These are phyloP conservation scores for Amphibalanus amphitrite DNA, from an alignment of 1,140 invertebrate species.

Conservation along the genomic window DNA sequence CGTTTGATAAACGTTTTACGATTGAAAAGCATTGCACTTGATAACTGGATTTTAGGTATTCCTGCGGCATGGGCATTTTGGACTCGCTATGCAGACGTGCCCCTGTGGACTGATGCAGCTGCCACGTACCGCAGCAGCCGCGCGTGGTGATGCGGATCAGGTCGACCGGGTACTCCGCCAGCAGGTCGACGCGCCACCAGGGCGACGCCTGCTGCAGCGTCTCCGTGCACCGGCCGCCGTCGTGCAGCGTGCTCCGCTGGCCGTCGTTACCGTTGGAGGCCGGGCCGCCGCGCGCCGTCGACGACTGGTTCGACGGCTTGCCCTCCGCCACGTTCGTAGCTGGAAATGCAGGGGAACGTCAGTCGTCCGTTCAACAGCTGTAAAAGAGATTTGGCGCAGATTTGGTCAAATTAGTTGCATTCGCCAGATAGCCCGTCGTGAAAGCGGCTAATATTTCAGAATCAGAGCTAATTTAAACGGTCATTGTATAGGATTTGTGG, in stretches of 20 bases:
- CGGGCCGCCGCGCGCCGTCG: slow-evolving; percentile 58
- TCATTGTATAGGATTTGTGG: too few relatives aligned
- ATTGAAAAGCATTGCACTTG: too few relatives aligned
- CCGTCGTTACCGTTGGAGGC: slow-evolving; percentile 72
- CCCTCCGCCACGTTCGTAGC: slow-evolving; percentile 62
- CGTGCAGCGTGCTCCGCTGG: slow-evolving; percentile 58
- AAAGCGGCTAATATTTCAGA: too few relatives aligned
- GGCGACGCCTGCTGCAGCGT: slow-evolving; percentile 71
- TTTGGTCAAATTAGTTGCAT: too few relatives aligned
- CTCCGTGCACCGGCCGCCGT: slow-evolving; percentile 55
- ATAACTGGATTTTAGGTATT: too few relatives aligned
- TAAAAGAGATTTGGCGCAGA: too few relatives aligned
- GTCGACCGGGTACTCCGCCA: slow-evolving; percentile 60
- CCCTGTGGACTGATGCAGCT: too few relatives aligned
- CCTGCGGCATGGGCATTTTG: too few relatives aligned
- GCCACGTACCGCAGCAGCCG: slow-evolving; percentile 60
- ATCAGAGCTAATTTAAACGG: too few relatives aligned
- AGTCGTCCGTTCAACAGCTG: background rate
- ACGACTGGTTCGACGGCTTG: slow-evolving; percentile 75
- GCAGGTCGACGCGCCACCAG: slow-evolving; percentile 78
- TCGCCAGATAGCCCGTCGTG: too few relatives aligned
- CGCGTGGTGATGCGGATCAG: slow-evolving; percentile 68
- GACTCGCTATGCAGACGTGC: too few relatives aligned
- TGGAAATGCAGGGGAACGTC: background rate
- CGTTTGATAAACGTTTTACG: too few relatives aligned